Percentiles rank a stretch among this genome's conserved stretches.
Conservation (phyloP, 2,888 invertebrate species). For the Orchesella flavescens region DNA sequence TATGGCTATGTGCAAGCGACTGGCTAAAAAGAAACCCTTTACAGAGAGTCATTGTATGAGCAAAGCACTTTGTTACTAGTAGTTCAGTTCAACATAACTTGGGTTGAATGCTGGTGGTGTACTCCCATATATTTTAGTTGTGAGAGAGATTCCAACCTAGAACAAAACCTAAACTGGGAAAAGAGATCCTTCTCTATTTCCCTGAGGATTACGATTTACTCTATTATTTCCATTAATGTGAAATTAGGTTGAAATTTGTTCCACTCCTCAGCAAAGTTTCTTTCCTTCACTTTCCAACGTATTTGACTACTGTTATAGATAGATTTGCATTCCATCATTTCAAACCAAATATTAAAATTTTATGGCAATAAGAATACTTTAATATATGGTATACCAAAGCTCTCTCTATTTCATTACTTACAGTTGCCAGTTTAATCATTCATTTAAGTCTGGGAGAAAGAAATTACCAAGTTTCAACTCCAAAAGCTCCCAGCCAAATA, state of each 20-base stretch:
- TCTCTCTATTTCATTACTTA: conserved; percentile 3
- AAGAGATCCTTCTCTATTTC: conserved; percentile 38
- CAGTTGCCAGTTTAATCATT: conserved; percentile 14
- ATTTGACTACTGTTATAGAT: too few relatives aligned
- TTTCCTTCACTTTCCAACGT: background rate
- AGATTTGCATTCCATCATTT: background rate
- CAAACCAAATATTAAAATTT: conserved; percentile 1
- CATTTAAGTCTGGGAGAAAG: background rate
- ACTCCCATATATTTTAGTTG: too few relatives aligned
- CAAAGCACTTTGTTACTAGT: background rate
- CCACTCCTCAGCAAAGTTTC: conserved; percentile 2
- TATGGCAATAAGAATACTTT: background rate
- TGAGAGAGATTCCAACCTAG: too few relatives aligned
- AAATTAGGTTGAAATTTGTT: conserved; percentile 52
- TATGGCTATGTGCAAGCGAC: background rate
- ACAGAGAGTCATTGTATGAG: background rate
- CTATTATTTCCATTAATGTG: conserved; percentile 44
- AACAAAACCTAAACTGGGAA: background rate
- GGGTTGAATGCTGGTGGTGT: too few relatives aligned
- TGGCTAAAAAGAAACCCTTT: background rate
- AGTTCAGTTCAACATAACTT: too few relatives aligned
- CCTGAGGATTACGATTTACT: conserved; percentile 46
- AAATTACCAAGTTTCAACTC: background rate
- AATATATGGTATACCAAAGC: background rate
- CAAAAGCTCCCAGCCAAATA: too few relatives aligned